phyloP scores from a whole-genome alignment of 2,888 invertebrate species.

The Melanargia galathea region DNA sequence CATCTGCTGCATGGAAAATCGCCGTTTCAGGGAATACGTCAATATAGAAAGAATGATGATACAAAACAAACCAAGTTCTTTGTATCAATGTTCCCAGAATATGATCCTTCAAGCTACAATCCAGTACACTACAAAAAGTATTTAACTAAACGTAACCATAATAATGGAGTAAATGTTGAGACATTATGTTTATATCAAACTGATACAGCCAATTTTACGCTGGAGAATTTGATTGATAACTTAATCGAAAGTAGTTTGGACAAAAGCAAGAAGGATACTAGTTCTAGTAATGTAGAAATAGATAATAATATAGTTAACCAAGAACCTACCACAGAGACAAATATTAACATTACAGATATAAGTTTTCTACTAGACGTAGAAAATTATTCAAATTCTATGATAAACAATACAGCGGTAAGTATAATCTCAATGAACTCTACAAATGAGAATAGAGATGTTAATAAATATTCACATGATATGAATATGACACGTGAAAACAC shows the following conservation, averaged over 20 bases:
- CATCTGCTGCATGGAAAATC: constrained; percentile 45
- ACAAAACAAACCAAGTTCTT: constrained; percentile 32
- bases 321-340: constrained; percentile 38
- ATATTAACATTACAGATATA: constrained; percentile 27
- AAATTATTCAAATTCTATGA: not conserved
- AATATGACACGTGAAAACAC: constrained; percentile 29
- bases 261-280: constrained; percentile 39
- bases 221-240: constrained; percentile 61
- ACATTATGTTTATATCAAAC: constrained; percentile 47
- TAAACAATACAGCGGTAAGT: constrained; percentile 5
- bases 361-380: constrained; percentile 8
- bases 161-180: constrained; percentile 45
- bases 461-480: constrained; percentile 45
- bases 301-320: constrained; percentile 19
- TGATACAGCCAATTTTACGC: constrained; percentile 50
- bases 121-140: constrained; percentile 62
- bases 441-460: constrained; percentile 47
- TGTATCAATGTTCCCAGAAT: constrained; percentile 38
- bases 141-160: constrained; percentile 47
- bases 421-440: constrained; percentile 44
- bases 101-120: constrained; percentile 36
- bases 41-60: constrained; percentile 34
- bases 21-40: constrained; percentile 30
- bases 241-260: constrained; percentile 56
- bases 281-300: constrained; percentile 21